A percentile compares a stretch with the other conserved stretches of the same genome.
Evolutionary conservation across 35 echinoderm and acorn worm genomes (phyloP).

Genomic region (Patiria miniata): DNA sequence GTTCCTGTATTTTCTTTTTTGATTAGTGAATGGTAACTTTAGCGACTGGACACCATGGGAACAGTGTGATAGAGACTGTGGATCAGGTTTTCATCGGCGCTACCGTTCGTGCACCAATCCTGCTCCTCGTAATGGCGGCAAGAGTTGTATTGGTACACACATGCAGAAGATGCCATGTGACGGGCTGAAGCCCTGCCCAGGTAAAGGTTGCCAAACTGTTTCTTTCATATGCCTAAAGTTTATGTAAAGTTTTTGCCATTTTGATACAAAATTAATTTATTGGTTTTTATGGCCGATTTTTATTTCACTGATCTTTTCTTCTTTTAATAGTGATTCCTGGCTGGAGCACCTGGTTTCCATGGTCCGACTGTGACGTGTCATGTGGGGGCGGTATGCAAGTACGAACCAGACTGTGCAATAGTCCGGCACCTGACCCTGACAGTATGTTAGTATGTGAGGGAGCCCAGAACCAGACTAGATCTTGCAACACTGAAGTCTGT

Average conservation of each 20-base stretch:
- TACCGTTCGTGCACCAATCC: slow-evolving; percentile 44
- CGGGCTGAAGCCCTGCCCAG: neutral
- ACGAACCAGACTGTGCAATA: slow-evolving; percentile 39
- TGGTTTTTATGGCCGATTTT: no score
- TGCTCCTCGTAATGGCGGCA: slow-evolving; percentile 37
- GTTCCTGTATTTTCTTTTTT: slow-evolving; percentile 1
- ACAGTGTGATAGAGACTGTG: slow-evolving; percentile 21
- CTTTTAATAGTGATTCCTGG: no score
- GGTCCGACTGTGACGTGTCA: slow-evolving; percentile 46
- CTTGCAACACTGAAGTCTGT: no score
- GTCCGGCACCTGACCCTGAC: no score
- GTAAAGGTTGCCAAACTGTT: neutral
- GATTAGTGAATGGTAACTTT: slow-evolving; percentile 50
- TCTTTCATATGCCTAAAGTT: no score
- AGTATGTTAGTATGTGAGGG: no score
- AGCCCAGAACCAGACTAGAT: no score
- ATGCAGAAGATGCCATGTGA: neutral
- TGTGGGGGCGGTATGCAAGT: slow-evolving; percentile 49
- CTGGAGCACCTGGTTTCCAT: slow-evolving; percentile 45
- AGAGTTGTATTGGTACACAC: slow-evolving; percentile 31
- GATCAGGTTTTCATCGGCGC: slow-evolving; percentile 20
- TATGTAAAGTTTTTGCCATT: no score
- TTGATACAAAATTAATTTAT: no score
- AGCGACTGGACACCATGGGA: slow-evolving; percentile 37
- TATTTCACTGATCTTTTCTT: no score